These are phyloP conservation scores for Dryoscopus gambensis DNA, from an alignment of 2,113 vertebrate species.

Conservation along the genomic window DNA sequence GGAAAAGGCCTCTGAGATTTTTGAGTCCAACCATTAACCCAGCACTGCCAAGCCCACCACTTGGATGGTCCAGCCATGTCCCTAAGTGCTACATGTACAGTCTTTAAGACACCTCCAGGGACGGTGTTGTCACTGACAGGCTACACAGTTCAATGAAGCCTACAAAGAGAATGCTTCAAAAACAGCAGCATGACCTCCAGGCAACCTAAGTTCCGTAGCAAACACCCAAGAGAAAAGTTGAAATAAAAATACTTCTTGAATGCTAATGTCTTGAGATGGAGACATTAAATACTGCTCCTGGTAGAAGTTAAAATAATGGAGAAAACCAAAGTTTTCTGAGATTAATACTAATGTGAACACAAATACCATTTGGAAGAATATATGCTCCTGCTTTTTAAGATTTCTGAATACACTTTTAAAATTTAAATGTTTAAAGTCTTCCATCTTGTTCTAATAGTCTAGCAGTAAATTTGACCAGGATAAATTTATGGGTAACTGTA, in stretches of 20 bases:
- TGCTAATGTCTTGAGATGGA: neutral
- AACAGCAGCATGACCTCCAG: neutral
- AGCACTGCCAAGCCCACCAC: neutral
- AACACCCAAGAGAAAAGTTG: neutral
- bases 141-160: neutral
- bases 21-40: neutral
- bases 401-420: neutral
- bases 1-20: neutral
- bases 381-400: neutral
- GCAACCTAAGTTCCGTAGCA: neutral
- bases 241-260: neutral
- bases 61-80: neutral
- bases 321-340: neutral
- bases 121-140: neutral
- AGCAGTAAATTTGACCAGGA: neutral
- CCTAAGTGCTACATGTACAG: neutral
- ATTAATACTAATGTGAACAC: neutral
- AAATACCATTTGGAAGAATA: neutral
- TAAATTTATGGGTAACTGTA: neutral
- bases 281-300: neutral
- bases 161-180: neutral
- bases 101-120: neutral
- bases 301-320: neutral
- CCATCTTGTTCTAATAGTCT: neutral
- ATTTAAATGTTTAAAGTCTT: neutral